Evolutionary conservation across 1,140 invertebrate species (phyloP).

Genomic region (Euglossa dilemma): DNA sequence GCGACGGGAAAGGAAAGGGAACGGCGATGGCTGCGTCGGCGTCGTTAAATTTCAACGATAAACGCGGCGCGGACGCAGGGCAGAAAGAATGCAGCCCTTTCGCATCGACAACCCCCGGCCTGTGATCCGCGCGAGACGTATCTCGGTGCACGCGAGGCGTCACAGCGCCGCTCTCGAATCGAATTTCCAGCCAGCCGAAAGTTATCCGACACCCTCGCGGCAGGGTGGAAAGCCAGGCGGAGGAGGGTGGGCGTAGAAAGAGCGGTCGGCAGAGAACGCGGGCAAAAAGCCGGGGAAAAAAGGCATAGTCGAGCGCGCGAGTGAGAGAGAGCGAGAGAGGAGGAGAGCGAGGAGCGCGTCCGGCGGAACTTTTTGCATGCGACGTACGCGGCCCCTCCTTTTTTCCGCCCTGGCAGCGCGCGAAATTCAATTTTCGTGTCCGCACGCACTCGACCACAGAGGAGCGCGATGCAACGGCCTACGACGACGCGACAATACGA

Average conservation of each 20-base stretch:
- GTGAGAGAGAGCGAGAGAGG: neutral
- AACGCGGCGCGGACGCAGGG: neutral
- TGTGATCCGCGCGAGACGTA: conserved; percentile 36
- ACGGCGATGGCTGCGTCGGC: too few relatives aligned
- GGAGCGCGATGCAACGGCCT: neutral
- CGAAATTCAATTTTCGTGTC: conserved; percentile 61
- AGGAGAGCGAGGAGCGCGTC: conserved; percentile 5
- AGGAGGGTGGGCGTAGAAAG: neutral
- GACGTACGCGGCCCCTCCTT: conserved; percentile 21
- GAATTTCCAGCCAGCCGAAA: conserved; percentile 56
- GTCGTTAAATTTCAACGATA: neutral
- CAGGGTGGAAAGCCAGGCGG: neutral
- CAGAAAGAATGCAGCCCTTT: neutral
- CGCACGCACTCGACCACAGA: conserved; percentile 23
- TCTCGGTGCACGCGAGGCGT: conserved; percentile 34
- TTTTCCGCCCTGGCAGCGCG: conserved; percentile 52
- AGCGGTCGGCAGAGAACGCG: conserved; percentile 6
- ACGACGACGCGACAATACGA: conserved; percentile 32
- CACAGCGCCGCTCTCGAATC: conserved; percentile 41
- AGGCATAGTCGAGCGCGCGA: neutral
- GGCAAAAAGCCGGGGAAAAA: conserved; percentile 1
- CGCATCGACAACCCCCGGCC: neutral
- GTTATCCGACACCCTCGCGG: conserved; percentile 57
- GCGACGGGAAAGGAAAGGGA: too few relatives aligned
- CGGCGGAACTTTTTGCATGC: conserved; percentile 38